These are phyloP conservation scores for Myiagra hebetior DNA, from an alignment of 2,113 vertebrate species.

Conservation along the genomic window DNA sequence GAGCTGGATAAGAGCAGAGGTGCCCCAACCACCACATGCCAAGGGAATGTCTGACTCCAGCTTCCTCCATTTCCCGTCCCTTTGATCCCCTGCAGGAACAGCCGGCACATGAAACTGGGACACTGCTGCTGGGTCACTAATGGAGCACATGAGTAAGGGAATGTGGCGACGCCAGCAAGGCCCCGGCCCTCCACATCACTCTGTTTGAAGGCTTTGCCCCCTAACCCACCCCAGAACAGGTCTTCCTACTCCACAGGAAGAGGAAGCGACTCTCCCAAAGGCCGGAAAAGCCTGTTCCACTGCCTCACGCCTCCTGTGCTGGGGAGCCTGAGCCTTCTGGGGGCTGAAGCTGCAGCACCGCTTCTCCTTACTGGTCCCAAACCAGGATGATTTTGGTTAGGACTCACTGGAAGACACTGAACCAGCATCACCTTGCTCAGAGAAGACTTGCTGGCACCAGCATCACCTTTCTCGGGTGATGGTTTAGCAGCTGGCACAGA, in stretches of 20 bases:
- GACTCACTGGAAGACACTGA: neutral
- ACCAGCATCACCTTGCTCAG: neutral
- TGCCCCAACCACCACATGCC: neutral
- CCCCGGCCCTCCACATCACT: neutral
- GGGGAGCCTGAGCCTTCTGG: neutral
- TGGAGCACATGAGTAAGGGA: constrained; percentile 35
- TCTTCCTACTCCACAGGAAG: constrained; percentile 44
- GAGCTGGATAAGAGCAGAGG: neutral
- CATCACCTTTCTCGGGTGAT: neutral
- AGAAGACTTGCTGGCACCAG: neutral
- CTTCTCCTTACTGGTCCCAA: neutral
- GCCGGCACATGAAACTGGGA: constrained; percentile 42
- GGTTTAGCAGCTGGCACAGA: neutral
- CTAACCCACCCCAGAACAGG: constrained; percentile 36
- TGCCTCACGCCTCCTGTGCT: neutral
- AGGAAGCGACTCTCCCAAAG: constrained; percentile 29
- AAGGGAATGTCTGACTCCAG: neutral
- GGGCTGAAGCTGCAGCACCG: neutral
- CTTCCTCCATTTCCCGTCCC: neutral
- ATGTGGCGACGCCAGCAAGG: neutral
- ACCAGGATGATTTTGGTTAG: neutral
- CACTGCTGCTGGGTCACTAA: constrained; percentile 46
- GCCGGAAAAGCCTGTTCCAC: constrained; percentile 59
- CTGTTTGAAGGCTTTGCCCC: neutral
- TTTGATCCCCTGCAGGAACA: constrained; percentile 37